Evolutionary conservation across 2,888 invertebrate species (phyloP).

Genomic region (Achlya flavicornis): DNA sequence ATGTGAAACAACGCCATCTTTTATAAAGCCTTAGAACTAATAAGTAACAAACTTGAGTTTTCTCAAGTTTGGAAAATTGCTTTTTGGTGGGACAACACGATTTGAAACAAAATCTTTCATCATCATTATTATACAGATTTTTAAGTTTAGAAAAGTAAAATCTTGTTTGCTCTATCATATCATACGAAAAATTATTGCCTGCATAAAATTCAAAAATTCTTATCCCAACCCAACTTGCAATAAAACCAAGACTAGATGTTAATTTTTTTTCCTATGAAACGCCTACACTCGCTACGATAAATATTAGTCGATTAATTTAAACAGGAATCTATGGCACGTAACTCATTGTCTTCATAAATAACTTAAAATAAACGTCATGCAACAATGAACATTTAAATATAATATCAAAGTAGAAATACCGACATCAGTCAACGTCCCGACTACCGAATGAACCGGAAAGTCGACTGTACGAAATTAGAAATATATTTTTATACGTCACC

Average conservation of each 20-base stretch:
- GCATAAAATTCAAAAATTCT: too few relatives aligned
- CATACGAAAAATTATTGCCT: too few relatives aligned
- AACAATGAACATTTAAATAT: slow-evolving; percentile 44
- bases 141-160: too few relatives aligned
- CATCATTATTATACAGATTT: too few relatives aligned
- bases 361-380: slow-evolving; percentile 22
- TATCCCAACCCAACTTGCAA: neutral
- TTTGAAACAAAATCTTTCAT: too few relatives aligned
- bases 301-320: neutral
- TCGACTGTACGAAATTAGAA: slow-evolving; percentile 78
- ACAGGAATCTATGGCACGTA: neutral
- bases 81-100: neutral
- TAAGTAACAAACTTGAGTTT: neutral
- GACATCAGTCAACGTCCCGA: slow-evolving; percentile 75
- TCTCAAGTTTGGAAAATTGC: neutral
- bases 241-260: neutral
- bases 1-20: slow-evolving; percentile 1
- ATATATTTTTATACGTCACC: slow-evolving; percentile 78
- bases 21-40: neutral
- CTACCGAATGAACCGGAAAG: slow-evolving; percentile 71
- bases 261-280: neutral
- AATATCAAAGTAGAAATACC: slow-evolving; percentile 70
- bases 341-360: slow-evolving; percentile 5
- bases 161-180: too few relatives aligned
- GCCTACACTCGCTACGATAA: neutral